Evolutionary conservation across 2,888 invertebrate species (phyloP), one percentile per base, ranked within the genome.

Genomic region (Xanthorhoe designata): DNA sequence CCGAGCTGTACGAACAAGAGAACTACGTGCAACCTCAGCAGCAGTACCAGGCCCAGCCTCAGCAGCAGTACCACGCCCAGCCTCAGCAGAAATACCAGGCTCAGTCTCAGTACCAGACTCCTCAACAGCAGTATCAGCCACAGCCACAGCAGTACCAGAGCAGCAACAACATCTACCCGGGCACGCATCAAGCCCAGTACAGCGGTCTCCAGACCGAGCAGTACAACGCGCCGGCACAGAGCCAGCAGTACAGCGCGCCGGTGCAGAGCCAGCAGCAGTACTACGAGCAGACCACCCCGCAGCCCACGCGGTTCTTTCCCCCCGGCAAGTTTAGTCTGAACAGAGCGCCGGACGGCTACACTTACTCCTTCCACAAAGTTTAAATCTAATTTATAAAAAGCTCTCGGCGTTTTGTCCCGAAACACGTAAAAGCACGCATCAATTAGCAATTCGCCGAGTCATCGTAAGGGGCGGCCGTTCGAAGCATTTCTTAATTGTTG

Each of bases 331-430:
- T 98, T 80, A 96, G 96, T 77, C 94, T 98, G 76, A 97, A 97
- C 94, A 94, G 98, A 83, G 97, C 97, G 67, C 97, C 97, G 49
- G 98, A 98, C 83, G 98, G 98, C 81, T 98, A 96, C 94, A 96
- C 97, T 80, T 98, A 97, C 91, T 96, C 96, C 75, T 97, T 97
- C 94, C 96, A 96, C 92, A 96, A 93, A 90, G 92, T 91, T 80
- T 93, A 93, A 91, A 85, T 80, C 75, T 83, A 84, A 84, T 83
- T 82, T 83, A 81, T 78, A 78, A 74, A 76, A 82, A 76, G 79
- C 79, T 78, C 82, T 83, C 83, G 88, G 87, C 85, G 88, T 85
- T 86, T 88, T 86, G 87, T 87, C 75, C 78, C 81, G 77, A 83
- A 84, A 85, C 77, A 84, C 80, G 82, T 85, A 87, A 87, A 87